A percentile compares a stretch with the other conserved stretches of the same genome.
These are phyloP conservation scores for Drosophila leonis DNA, from an alignment of 2,888 invertebrate genomes.

Conservation along the genomic window DNA sequence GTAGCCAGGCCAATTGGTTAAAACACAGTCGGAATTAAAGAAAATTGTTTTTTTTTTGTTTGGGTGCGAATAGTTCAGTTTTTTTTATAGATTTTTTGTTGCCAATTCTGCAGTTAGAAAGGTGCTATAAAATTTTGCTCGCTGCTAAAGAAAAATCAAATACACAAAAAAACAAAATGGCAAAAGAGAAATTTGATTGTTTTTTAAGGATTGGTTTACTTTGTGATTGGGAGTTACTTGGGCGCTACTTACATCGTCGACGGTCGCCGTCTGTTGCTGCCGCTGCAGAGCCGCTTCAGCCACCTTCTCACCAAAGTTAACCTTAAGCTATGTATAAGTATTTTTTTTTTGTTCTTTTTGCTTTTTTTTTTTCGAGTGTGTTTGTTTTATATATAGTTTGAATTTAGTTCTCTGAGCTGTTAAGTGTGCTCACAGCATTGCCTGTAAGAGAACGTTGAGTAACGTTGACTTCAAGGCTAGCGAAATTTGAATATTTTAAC, in stretches of 20 bases:
- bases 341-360: constrained; percentile 34
- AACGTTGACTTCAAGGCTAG: constrained; percentile 53
- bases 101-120: constrained; percentile 47
- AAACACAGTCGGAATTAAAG: constrained; percentile 40
- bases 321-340: constrained; percentile 72
- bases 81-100: background rate
- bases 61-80: constrained; percentile 38
- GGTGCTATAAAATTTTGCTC: constrained; percentile 51
- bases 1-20: constrained; percentile 63
- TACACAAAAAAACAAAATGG: constrained; percentile 35
- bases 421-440: constrained; percentile 40
- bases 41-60: constrained; percentile 22
- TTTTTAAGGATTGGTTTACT: constrained; percentile 41
- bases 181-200: constrained; percentile 12
- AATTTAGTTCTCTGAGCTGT: constrained; percentile 36
- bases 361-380: constrained; percentile 25
- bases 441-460: constrained; percentile 53
- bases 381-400: constrained; percentile 15
- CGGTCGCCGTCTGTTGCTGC: constrained; percentile 71
- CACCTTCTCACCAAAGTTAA: constrained; percentile 75
- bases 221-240: constrained; percentile 48
- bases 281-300: constrained; percentile 70
- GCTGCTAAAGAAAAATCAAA: constrained; percentile 40
- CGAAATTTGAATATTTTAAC: constrained; percentile 4
- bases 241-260: constrained; percentile 74